Evolutionary conservation across 2,113 vertebrate genomes (phyloP).

Genomic region (Odocoileus hemionus): DNA sequence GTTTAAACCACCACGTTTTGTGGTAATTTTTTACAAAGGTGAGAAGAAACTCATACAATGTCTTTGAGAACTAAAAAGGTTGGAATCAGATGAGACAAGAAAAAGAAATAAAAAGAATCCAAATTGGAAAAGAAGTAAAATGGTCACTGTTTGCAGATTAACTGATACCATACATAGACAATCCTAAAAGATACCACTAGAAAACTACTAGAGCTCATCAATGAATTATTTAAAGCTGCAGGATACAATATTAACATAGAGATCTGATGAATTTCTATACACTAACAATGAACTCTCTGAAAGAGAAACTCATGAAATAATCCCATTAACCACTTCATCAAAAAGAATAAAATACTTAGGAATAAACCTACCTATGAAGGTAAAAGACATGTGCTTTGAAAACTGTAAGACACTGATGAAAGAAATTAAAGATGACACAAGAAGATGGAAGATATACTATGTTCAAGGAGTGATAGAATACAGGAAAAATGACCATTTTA

Average conservation of each 20-base stretch:
- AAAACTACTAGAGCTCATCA: background rate
- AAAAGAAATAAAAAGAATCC: background rate
- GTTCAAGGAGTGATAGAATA: background rate
- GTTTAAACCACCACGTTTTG: background rate
- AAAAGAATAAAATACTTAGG: background rate
- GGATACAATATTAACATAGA: background rate
- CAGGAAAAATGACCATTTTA: background rate
- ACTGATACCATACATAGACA: background rate
- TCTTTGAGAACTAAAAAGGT: background rate
- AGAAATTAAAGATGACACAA: background rate
- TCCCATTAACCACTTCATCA: background rate
- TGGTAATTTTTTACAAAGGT: background rate
- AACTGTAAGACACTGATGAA: background rate
- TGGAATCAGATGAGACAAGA: background rate
- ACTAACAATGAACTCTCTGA: background rate
- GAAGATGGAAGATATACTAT: background rate
- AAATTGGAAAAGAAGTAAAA: background rate
- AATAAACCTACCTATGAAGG: background rate
- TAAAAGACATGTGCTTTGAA: background rate
- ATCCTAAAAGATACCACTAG: background rate
- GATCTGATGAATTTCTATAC: background rate
- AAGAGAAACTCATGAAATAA: background rate
- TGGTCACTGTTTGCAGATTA: background rate
- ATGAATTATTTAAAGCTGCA: background rate
- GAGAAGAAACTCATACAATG: background rate